Evolutionary conservation across 2,797 vertebrate genomes (phyloP), one percentile per base, ranked within the genome.

Genomic region (Podarcis lilfordi): DNA sequence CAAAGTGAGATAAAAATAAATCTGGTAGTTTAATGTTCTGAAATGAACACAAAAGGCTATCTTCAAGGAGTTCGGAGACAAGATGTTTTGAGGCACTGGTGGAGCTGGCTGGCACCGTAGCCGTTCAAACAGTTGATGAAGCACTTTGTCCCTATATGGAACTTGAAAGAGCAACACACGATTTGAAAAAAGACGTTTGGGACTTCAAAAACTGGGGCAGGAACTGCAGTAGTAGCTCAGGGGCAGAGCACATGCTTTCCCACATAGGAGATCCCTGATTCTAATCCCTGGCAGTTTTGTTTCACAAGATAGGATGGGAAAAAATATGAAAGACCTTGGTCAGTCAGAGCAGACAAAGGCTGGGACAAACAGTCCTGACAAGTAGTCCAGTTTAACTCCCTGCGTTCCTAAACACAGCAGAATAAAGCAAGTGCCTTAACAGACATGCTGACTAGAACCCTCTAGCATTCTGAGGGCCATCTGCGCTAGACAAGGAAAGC

Each of bases 101-200:
- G 7, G 29, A 13, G n/a, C 15, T 13, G 37, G 43, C 71, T 17
- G 1, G 75, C 29, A 29, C 13, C 74, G 83, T 45, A 85, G 40
- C 0, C 86, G 92, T 93, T 89, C 77, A 87, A 82, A 32, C 80
- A 74, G 45, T 29, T 91, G 76, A 83, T 68, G 3, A 82, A 78
- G 32, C 88, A 29, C 43, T 89, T 84, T 87, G 55, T 87, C 50
- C 25, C 8, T 35, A 80, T 50, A 19, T 11, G 11, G 19, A 87
- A 1, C 43, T 80, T 84, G 72, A 88, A 40, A 94, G 45, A 89
- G 29, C 23, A 64, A 0, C 66, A 23, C 27, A 86, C 88, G 21
- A 13, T 72, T 59, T 1, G 64, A 84, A 68, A 76, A 59, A 76
- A 59, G 6, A 29, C 1, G 8, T 86, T 89, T 89, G 0, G 0